phyloP scores from a whole-genome alignment of 2,888 invertebrate species.

The Lamellibrachia columna region DNA sequence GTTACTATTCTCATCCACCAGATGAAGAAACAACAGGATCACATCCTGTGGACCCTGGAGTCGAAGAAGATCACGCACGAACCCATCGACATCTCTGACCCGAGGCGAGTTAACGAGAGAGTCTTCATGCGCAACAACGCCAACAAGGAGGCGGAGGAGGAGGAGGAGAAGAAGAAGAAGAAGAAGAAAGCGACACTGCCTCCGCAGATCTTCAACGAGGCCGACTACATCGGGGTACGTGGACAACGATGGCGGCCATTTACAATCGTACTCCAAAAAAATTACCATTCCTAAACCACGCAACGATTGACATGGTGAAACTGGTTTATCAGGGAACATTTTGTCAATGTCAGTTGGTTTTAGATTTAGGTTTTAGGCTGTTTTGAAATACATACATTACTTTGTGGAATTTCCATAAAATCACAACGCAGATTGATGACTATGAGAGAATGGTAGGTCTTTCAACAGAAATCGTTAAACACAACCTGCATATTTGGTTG shows the following conservation, averaged over 20 bases:
- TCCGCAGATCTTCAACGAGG: constrained; percentile 86
- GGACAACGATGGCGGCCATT: background rate
- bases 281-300: background rate
- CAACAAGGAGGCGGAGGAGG: constrained; percentile 36
- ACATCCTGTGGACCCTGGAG: constrained; percentile 91
- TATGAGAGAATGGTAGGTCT: background rate
- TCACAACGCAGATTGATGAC: background rate
- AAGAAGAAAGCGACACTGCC: constrained; percentile 73
- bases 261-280: background rate
- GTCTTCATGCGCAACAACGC: constrained; percentile 90
- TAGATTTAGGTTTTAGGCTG: background rate
- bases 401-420: background rate
- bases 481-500: background rate
- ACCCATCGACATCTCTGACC: constrained; percentile 93
- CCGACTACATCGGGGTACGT: constrained; percentile 88
- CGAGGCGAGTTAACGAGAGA: constrained; percentile 86
- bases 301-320: background rate
- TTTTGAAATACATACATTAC: background rate
- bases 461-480: background rate
- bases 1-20: constrained; percentile 62
- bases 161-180: constrained; percentile 43
- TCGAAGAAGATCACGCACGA: constrained; percentile 90
- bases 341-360: background rate
- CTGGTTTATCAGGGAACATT: background rate
- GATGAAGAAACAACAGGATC: constrained; percentile 96